These are phyloP conservation scores for Pangasius djambal DNA, from an alignment of 2,797 vertebrate species.

Conservation along the genomic window DNA sequence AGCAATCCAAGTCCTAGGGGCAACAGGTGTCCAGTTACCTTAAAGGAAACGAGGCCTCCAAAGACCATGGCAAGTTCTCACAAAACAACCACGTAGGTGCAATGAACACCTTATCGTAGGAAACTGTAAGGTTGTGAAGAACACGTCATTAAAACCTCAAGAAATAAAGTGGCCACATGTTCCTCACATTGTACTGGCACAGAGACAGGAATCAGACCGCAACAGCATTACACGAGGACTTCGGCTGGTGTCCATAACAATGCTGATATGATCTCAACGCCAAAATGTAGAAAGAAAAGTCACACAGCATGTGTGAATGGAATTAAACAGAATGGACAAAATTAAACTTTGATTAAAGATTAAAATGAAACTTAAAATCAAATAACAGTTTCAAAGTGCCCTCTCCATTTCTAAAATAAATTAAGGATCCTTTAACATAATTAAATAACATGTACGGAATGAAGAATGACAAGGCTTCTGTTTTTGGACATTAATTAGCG, in stretches of 20 bases:
- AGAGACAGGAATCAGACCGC: not conserved
- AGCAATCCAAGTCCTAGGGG: constrained; percentile 53
- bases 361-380: not conserved
- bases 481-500: not conserved
- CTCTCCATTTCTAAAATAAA: not conserved
- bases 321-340: not conserved
- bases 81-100: constrained; percentile 19
- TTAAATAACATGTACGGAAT: too few species aligned
- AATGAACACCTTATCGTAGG: not conserved
- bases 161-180: not conserved
- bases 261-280: not conserved
- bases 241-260: not conserved
- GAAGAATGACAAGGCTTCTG: not conserved
- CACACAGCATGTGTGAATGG: not conserved
- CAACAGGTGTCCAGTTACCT: constrained; percentile 59
- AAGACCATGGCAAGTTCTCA: constrained; percentile 40
- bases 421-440: too few species aligned
- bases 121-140: too few species aligned
- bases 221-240: not conserved
- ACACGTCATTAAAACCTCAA: not conserved
- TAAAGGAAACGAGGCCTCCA: constrained; percentile 48
- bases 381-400: not conserved
- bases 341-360: not conserved
- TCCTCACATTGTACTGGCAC: not conserved
- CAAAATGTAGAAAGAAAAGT: not conserved